Conservation (phyloP, 2,888 invertebrate species). For the Eilema sororculum region DNA sequence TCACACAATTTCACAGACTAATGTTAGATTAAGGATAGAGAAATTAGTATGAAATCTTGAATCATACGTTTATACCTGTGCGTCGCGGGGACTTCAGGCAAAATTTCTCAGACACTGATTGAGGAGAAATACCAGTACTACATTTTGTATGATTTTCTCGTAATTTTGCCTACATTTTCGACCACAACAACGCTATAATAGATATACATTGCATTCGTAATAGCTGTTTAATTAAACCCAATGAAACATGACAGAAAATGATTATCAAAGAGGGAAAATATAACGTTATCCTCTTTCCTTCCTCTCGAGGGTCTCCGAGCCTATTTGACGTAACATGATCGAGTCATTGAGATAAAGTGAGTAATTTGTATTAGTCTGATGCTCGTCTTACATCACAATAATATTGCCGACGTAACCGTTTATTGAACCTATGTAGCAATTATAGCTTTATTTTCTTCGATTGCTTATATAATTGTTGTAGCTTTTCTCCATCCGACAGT, state of each 20-base stretch:
- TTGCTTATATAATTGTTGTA: too few relatives aligned
- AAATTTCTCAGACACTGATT: too few relatives aligned
- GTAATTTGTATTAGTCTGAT: constrained; percentile 14
- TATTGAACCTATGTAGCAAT: constrained; percentile 14
- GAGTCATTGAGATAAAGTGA: constrained; percentile 7
- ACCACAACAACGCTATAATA: background rate
- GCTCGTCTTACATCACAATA: constrained; percentile 18
- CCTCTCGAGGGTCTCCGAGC: background rate
- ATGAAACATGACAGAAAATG: constrained; percentile 9
- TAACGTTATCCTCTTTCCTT: background rate
- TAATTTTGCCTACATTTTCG: background rate
- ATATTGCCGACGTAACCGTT: constrained; percentile 16
- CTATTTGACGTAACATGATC: constrained; percentile 14
- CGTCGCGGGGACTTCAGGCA: too few relatives aligned
- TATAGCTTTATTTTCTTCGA: background rate
- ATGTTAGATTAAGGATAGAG: background rate
- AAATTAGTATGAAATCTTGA: background rate
- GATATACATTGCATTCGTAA: background rate
- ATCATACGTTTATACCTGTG: background rate
- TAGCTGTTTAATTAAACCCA: constrained; percentile 2
- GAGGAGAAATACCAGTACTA: too few relatives aligned
- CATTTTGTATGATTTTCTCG: background rate
- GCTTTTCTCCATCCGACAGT: too few relatives aligned
- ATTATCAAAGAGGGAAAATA: constrained; percentile 11
- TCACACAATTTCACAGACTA: background rate